Evolutionary conservation across 1,140 invertebrate genomes (phyloP), one percentile per base, ranked within the genome.

Genomic region (Scaptomyza pallida): DNA sequence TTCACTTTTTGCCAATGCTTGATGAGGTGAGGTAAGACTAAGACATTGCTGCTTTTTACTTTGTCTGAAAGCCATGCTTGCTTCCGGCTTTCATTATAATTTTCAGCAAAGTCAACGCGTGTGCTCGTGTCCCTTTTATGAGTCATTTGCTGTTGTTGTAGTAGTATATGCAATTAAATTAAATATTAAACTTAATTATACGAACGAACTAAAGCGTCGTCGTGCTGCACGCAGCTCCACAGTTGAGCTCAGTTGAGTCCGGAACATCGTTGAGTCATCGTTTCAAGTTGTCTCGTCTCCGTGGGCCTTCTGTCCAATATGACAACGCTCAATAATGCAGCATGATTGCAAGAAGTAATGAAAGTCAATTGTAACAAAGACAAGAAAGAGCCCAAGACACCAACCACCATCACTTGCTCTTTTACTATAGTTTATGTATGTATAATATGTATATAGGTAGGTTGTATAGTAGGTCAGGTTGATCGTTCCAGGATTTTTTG

Each of bases 101-200:
- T 85, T 88, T 41, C 60, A 70, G 67, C 40, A 44, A 55, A 43
- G 30, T 62, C 81, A 59, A 70, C 65, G 56, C 62, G 79, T 75
- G 62, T 83, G 80, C 75, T 67, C 72, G 81, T 80, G 77, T 30
- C 80, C 56, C 80, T 86, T 85, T 85, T 86, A 83, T 80, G 81
- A 57, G 60, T 63, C 59, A 72, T 47, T 71, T 57, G 55, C 41
- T 30, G 40, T 37, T 50, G 40, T 48, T 44, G 44, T 15, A 73
- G 51, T 55, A 63, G 45, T 35, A 60, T 68, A 75, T 75, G 86
- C 88, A 89, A 89, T 89, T 89, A 89, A 89, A 88, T 89, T 89
- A 82, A 89, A 86, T 89, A 89, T 89, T 89, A 76, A 89, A 89
- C 86, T 78, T 89, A 89, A 89, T 89, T 89, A 86, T 78, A 76